phyloP scores from a whole-genome alignment of 2,888 invertebrate species.

The Ennomos fuscantarius region DNA sequence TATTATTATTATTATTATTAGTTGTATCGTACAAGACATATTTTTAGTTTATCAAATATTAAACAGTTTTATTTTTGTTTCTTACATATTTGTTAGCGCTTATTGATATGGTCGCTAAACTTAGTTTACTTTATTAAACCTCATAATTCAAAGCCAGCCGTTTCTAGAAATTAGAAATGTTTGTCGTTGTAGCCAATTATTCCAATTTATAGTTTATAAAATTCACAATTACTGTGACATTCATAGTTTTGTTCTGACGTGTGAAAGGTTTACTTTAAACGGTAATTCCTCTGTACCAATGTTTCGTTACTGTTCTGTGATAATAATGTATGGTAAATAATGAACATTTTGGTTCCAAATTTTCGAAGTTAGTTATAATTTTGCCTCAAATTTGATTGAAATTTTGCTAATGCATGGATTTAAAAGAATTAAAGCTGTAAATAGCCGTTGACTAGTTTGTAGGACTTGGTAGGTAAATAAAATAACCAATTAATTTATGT shows the following conservation, averaged over 20 bases:
- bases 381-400: constrained; percentile 19
- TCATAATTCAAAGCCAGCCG: constrained; percentile 6
- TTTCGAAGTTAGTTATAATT: neutral
- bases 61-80: neutral
- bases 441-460: constrained; percentile 82
- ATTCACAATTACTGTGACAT: constrained; percentile 8
- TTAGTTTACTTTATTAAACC: constrained; percentile 17
- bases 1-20: too few relatives aligned
- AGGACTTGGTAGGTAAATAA: constrained; percentile 72
- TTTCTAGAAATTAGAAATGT: constrained; percentile 2
- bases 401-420: constrained; percentile 40
- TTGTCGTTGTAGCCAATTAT: constrained; percentile 33
- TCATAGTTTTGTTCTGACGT: constrained; percentile 7
- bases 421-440: constrained; percentile 64
- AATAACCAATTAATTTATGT: constrained; percentile 41
- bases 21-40: too few relatives aligned
- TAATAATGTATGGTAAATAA: constrained; percentile 39
- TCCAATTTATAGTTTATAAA: constrained; percentile 25
- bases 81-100: neutral
- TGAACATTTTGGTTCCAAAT: constrained; percentile 22
- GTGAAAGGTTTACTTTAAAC: constrained; percentile 33
- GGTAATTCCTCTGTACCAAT: constrained; percentile 39
- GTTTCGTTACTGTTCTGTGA: constrained; percentile 49
- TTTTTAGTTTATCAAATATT: too few relatives aligned
- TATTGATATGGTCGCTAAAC: too few relatives aligned